Evolutionary conservation across 2,113 vertebrate genomes (phyloP), one percentile per base, ranked within the genome.

Genomic region (Motacilla tschutschensis): DNA sequence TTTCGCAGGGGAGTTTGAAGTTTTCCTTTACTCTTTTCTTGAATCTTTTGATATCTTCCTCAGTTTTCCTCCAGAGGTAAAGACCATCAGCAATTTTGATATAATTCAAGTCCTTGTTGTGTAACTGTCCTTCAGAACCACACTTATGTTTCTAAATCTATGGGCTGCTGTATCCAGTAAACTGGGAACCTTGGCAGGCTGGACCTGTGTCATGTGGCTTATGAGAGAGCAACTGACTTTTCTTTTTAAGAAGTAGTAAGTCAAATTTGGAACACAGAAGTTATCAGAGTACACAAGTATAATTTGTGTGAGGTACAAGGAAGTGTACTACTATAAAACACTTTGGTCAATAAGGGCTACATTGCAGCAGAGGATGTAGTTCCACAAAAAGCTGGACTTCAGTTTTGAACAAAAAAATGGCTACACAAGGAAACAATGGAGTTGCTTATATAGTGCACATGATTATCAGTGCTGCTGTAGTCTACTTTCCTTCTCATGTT

Each of bases 251-350:
- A 74, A 38, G 26, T 10, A 40, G 29, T 11, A 46, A 63, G 25
- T 80, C 5, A 29, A 26, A 67, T 51, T 48, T 78, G 62, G 33
- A 78, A 67, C 2, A 10, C 6, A 10, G 21, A 67, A 33, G 10
- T 57, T 80, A 28, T 11, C 19, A 53, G 25, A 72, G 51, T 19
- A 48, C 25, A 21, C 7, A 44, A 10, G 12, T 38, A 5, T 36
- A 33, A 25, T 33, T 57, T 64, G 6, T 59, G 4, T 53, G 51
- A 62, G 5, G 48, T 47, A 48, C 13, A 21, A 62, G 72, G n/a
- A 69, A 57, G 43, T 14, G 10, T 3, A 1, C 8, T 31, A 9
- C 31, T 29, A 1, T 16, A 1, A 26, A 29, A 36, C 14, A 5
- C 14, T 10, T 28, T 43, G 14, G 11, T 8, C 21, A 21, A 1